phyloP scores from a whole-genome alignment of 2,888 invertebrate genomes.

The Druceiella hillmani region DNA sequence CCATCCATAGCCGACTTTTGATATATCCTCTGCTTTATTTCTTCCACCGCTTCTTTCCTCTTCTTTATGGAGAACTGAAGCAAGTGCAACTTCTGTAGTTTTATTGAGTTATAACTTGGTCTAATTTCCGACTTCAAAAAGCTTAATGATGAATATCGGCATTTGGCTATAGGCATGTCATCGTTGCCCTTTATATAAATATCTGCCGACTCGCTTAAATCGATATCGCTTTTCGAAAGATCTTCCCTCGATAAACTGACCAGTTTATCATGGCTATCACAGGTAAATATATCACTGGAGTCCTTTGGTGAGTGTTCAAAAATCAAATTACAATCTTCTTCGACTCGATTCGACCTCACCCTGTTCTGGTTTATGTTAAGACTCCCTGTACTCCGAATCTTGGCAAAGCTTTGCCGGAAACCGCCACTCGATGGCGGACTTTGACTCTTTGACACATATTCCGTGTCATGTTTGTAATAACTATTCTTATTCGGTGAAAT shows the following conservation, averaged over 20 bases:
- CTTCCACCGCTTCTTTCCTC: conserved; percentile 56
- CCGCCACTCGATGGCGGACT: conserved; percentile 39
- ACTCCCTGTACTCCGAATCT: conserved; percentile 35
- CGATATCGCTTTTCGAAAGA: conserved; percentile 35
- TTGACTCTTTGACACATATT: conserved; percentile 45
- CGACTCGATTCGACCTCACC: conserved; percentile 27
- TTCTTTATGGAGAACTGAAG: conserved; percentile 69
- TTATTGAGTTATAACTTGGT: conserved; percentile 66
- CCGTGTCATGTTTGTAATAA: conserved; percentile 34
- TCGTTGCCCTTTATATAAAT: conserved; percentile 43
- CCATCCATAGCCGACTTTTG: conserved; percentile 40
- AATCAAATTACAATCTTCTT: conserved; percentile 41
- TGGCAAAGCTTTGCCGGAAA: conserved; percentile 39
- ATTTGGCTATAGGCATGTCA: conserved; percentile 37
- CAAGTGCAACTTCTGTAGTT: conserved; percentile 63
- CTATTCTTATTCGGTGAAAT: conserved; percentile 37
- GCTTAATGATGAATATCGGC: conserved; percentile 43
- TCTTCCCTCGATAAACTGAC: conserved; percentile 35
- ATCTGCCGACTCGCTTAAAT: conserved; percentile 47
- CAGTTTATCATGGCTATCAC: too few relatives aligned
- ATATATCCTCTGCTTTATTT: conserved; percentile 44
- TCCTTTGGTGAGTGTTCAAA: not conserved
- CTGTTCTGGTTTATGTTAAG: conserved; percentile 30
- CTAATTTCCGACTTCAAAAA: conserved; percentile 59
- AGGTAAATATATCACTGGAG: conserved; percentile 31